Conservation (phyloP, 2,888 invertebrate species). For the Lasioglossum zephyrum region DNA sequence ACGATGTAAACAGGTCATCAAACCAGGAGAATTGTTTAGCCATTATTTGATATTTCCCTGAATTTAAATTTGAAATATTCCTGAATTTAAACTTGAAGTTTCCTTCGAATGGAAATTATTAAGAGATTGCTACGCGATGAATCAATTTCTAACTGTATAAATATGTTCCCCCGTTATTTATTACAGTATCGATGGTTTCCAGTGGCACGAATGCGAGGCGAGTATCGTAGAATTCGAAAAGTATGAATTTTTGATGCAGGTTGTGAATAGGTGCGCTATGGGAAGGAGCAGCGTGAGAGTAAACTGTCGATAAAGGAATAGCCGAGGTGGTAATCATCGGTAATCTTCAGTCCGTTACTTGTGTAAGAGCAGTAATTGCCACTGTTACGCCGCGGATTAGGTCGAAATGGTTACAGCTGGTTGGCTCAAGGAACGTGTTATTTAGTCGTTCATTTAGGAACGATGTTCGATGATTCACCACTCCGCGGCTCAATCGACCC, state of each 20-base stretch:
- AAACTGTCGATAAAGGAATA: slow-evolving; percentile 56
- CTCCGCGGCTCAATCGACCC: slow-evolving; percentile 25
- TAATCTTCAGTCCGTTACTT: slow-evolving; percentile 61
- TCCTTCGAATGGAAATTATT: too few relatives aligned
- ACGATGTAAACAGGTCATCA: too few relatives aligned
- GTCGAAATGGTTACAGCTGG: slow-evolving; percentile 53
- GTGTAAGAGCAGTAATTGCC: slow-evolving; percentile 59
- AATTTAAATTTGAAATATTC: too few relatives aligned
- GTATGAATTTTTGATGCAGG: slow-evolving; percentile 14
- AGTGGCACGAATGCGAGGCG: neutral
- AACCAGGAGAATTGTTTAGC: slow-evolving; percentile 1
- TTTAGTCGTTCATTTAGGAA: slow-evolving; percentile 52
- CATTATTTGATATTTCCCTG: neutral
- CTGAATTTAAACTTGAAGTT: too few relatives aligned
- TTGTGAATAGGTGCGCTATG: slow-evolving; percentile 31
- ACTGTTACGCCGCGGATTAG: slow-evolving; percentile 58
- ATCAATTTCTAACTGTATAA: slow-evolving; percentile 48
- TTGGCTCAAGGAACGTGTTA: slow-evolving; percentile 42
- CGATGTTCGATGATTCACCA: slow-evolving; percentile 43
- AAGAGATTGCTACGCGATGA: slow-evolving; percentile 18
- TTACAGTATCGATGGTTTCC: neutral
- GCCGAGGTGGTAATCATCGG: slow-evolving; percentile 55
- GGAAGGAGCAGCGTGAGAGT: slow-evolving; percentile 55
- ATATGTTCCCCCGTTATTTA: slow-evolving; percentile 46
- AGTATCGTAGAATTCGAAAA: slow-evolving; percentile 18